These are phyloP conservation scores for Sorex araneus DNA, from an alignment of 2,113 vertebrate species.

Conservation along the genomic window DNA sequence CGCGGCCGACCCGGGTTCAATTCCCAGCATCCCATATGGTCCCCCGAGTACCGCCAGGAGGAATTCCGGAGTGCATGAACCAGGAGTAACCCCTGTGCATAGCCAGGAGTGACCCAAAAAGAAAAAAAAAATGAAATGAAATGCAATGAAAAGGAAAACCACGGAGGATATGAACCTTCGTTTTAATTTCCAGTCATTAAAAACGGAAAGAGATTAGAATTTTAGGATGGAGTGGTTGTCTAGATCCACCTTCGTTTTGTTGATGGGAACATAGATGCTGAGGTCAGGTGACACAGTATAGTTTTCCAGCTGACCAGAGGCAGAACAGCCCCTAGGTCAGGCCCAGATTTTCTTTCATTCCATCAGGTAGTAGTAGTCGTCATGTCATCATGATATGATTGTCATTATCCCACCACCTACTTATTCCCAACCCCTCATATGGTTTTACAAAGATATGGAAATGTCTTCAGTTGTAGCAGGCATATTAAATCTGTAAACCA, in stretches of 20 bases:
- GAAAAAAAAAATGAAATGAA: no score
- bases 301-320: not conserved
- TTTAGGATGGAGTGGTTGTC: slow-evolving; percentile 16
- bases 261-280: not conserved
- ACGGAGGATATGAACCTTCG: not conserved
- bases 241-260: not conserved
- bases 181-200: not conserved
- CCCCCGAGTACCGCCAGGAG: no score
- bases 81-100: no score
- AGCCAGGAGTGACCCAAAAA: no score
- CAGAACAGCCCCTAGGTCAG: not conserved
- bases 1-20: no score
- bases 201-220: slow-evolving; percentile 37
- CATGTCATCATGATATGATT: not conserved
- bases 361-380: not conserved
- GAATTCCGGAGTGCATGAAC: no score
- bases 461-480: not conserved
- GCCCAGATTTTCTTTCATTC: not conserved
- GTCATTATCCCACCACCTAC: slow-evolving; percentile 26
- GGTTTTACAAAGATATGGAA: slow-evolving; percentile 34
- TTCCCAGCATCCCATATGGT: no score
- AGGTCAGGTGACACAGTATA: not conserved
- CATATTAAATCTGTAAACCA: not conserved
- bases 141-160: no score
- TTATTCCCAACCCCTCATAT: not conserved